Base-by-base conservation (phyloP, 1,140 invertebrate genomes). In the Drosophila yakuba region DNA sequence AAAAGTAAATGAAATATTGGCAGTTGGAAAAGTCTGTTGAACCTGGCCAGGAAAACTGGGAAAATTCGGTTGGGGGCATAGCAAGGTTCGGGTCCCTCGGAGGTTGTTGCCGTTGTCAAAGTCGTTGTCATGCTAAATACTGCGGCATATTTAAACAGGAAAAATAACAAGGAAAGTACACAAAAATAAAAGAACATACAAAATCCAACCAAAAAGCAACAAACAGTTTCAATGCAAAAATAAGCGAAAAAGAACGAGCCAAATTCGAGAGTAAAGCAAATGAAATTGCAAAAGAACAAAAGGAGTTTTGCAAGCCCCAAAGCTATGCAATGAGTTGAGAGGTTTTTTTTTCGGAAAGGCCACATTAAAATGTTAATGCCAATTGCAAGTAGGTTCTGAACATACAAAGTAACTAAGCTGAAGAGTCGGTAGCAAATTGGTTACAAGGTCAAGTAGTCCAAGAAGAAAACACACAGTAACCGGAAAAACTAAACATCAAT, bases 41-140 rank as follows among this genome's bases (percentile, higher is more conserved):
- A 80, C 84, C 71, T 62, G 62, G 62, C 41, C 72, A 39, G 56
- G 63, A 61, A 59, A 39, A 23, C 50, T 38, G 52, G 61, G 47
- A 63, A 52, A 51, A 63, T 43, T 45, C 28, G 25, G 15, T 36
- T 14, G 36, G 17, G 41, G 3, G 11, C 11, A 12, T 25, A 39
- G 41, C 35, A 14, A 17, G 43, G 51, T 12, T 25, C 36, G 48
- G 43, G 35, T 32, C 52, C 44, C 55, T 61, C 71, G 39, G 69
- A 73, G 44, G 36, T 55, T 78, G 69, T 43, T 68, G 62, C 62
- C 71, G 62, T 61, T 72, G 69, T 86, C 78, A 78, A 78, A 78
- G 68, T 81, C 78, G 82, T 79, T 88, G 84, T 89, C 84, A 84
- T 88, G 84, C 80, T 88, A 88, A 88, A 88, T 88, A 82, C 82